These are phyloP conservation scores for Chaunax sp. DNA, from an alignment of 2,797 vertebrate genomes.

Conservation along the genomic window DNA sequence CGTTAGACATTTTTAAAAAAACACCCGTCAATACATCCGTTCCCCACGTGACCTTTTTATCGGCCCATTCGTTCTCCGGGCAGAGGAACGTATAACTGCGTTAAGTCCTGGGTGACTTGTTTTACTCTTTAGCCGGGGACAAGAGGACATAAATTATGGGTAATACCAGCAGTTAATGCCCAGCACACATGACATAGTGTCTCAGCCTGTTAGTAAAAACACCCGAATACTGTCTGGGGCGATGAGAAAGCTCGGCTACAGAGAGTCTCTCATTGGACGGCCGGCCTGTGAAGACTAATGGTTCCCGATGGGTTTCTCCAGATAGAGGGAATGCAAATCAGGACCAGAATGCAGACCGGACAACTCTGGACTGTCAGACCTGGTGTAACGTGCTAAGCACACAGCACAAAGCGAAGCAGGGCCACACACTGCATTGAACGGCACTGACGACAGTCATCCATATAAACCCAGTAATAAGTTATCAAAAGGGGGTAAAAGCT, in stretches of 20 bases:
- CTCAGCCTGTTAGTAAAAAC: slow-evolving; percentile 72
- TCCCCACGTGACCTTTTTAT: slow-evolving; percentile 47
- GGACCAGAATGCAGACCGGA: slow-evolving; percentile 57
- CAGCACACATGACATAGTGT: slow-evolving; percentile 63
- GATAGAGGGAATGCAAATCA: slow-evolving; percentile 57
- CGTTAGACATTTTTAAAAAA: slow-evolving; percentile 48
- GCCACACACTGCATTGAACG: slow-evolving; percentile 13
- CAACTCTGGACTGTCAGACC: slow-evolving; percentile 42
- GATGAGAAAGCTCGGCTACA: slow-evolving; percentile 63
- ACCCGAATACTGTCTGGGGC: slow-evolving; percentile 59
- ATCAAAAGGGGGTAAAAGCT: slow-evolving; percentile 51
- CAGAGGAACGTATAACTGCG: slow-evolving; percentile 25
- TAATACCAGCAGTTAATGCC: slow-evolving; percentile 57
- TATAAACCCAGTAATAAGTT: slow-evolving; percentile 46
- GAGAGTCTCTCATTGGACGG: slow-evolving; percentile 65
- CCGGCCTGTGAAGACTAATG: slow-evolving; percentile 75
- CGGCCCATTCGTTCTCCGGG: slow-evolving; percentile 47
- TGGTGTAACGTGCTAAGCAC: slow-evolving; percentile 38
- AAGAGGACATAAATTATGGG: slow-evolving; percentile 56
- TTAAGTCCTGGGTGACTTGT: slow-evolving; percentile 44
- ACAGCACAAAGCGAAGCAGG: slow-evolving; percentile 4
- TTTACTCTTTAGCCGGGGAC: slow-evolving; percentile 43
- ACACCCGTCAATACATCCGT: slow-evolving; percentile 48
- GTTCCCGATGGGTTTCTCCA: slow-evolving; percentile 74
- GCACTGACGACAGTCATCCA: slow-evolving; percentile 6